Base-by-base conservation (phyloP, 2,888 invertebrate genomes). In the Thereva nobilitata region DNA sequence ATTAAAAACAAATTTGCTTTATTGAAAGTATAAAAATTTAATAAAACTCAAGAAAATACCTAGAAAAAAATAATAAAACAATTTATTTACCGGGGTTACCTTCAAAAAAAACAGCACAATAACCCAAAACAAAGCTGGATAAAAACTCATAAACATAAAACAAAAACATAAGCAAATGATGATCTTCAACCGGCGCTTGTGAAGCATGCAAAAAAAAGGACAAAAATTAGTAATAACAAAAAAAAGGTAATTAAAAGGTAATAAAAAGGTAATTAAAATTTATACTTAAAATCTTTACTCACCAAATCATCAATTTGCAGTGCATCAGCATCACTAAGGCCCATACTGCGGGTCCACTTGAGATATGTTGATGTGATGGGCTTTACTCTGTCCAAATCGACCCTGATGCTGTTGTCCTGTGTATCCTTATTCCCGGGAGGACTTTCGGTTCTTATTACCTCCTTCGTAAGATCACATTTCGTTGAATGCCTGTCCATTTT, bases 301-400 rank as follows among this genome's bases (percentile, higher is more conserved):
- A 86, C 86, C 83, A 84, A 82, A 77, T 83, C 84, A 74, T 86
- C 85, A 72, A 86, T 83, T 73, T 84, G 83, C 72, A 86, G 75
- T 5, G 86, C 86, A 75, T 87, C 84, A 75, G 86, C 84, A 77
- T 87, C 85, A 76, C 84, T 80, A 73, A 87, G 80, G 67, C 87
- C 88, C 80, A 92, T 83, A 78, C 85, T 90, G 77, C 91, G 84
- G 84, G 92, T 92, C 76, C 92, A 88, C 78, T 92, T 92, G 80
- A 95, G 83, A 82, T 94, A 94, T 42, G 93, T 91, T 63, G 93
- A 93, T 55, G 94, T 95, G 73, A 94, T 93, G 54, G 95, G 94
- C 75, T 94, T 86, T 75, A 91, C 66, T 7, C 91, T 83, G 63
- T 76, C 75, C 71, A 80, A 73, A 34, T 80, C 80, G 23, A 80